Conservation (phyloP, 2,113 vertebrate species). For the Strix uralensis region DNA sequence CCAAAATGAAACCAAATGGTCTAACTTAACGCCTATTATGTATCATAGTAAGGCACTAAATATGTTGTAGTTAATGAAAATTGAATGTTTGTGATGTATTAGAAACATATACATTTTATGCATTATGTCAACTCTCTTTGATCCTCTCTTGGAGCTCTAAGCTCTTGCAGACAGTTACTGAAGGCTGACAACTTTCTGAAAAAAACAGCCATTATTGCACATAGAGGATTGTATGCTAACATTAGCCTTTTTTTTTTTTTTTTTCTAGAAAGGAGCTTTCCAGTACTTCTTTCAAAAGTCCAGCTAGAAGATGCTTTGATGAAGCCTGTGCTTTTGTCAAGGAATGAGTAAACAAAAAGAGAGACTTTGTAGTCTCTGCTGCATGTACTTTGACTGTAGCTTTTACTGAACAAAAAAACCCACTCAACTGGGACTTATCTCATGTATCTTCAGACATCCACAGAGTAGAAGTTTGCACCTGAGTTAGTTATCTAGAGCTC, state of each 20-base stretch:
- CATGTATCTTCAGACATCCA: neutral
- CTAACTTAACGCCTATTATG: neutral
- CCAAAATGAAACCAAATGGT: constrained; percentile 41
- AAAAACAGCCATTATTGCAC: neutral
- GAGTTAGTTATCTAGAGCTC: neutral
- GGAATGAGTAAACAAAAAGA: neutral
- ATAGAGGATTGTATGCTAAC: neutral
- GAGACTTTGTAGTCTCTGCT: neutral
- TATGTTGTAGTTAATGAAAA: constrained; percentile 6
- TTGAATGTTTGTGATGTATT: constrained; percentile 56
- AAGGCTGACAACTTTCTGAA: constrained; percentile 15
- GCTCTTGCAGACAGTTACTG: constrained; percentile 36
- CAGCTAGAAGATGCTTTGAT: neutral
- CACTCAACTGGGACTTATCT: neutral
- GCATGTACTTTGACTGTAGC: neutral
- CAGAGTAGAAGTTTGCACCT: neutral
- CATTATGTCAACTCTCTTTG: constrained; percentile 52
- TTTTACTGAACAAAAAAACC: neutral
- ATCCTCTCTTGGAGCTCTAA: constrained; percentile 43
- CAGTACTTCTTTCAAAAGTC: constrained; percentile 1
- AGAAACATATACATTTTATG: constrained; percentile 59
- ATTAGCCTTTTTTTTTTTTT: neutral
- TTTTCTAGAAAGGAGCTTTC: neutral
- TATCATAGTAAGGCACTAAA: constrained; percentile 1
- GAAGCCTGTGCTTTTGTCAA: neutral